Percentiles rank a stretch among this genome's conserved stretches.
Evolutionary conservation across 1,140 invertebrate genomes (phyloP).

Genomic region (Habropoda laboriosa): DNA sequence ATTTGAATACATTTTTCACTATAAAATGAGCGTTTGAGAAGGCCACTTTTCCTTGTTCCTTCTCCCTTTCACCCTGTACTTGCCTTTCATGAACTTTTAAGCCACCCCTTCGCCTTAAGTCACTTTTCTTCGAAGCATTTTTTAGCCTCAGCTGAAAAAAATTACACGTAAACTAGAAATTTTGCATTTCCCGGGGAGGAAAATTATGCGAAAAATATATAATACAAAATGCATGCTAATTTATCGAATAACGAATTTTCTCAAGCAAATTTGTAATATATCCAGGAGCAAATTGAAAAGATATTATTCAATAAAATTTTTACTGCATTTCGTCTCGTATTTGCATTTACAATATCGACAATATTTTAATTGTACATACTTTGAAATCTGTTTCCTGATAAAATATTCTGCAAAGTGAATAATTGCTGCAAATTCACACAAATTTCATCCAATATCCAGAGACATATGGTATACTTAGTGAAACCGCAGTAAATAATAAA

Average conservation of each 20-base stretch:
- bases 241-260: too few relatives aligned
- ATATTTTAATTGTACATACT: not conserved
- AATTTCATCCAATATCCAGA: not conserved
- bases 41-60: not conserved
- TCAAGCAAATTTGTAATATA: too few relatives aligned
- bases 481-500: too few relatives aligned
- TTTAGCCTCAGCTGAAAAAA: not conserved
- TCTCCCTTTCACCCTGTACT: too few relatives aligned
- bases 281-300: too few relatives aligned
- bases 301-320: too few relatives aligned
- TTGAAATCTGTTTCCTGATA: not conserved
- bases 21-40: not conserved
- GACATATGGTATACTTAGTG: not conserved
- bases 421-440: not conserved
- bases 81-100: too few relatives aligned
- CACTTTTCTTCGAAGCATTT: not conserved
- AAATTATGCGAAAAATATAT: too few relatives aligned
- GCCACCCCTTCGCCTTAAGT: not conserved
- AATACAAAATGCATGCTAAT: too few relatives aligned
- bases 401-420: not conserved
- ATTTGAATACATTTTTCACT: not conserved
- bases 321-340: too few relatives aligned
- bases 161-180: not conserved
- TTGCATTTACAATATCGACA: not conserved
- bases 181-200: not conserved